phyloP scores from a whole-genome alignment of 2,113 vertebrate genomes.

The Todiramphus chloris region DNA sequence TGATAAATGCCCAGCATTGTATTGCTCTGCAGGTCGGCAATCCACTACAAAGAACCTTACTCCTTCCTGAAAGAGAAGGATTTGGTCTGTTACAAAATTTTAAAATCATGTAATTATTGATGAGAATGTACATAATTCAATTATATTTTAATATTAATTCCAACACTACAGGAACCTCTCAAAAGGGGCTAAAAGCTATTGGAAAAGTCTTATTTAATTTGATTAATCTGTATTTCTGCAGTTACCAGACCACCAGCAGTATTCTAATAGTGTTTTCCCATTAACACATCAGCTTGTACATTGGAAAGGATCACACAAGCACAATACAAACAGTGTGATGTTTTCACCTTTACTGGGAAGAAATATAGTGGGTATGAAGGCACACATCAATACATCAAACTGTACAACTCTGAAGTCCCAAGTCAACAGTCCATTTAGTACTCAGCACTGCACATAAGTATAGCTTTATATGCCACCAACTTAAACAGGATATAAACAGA shows the following conservation, averaged over 20 bases:
- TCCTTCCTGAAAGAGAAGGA: slow-evolving; percentile 83
- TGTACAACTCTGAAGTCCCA: neutral
- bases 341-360: neutral
- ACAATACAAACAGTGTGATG: neutral
- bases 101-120: neutral
- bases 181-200: neutral
- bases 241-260: neutral
- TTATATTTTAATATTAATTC: neutral
- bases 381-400: neutral
- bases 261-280: neutral
- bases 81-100: neutral
- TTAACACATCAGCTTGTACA: neutral
- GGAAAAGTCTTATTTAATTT: neutral
- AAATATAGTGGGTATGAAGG: neutral
- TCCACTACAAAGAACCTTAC: slow-evolving; percentile 99
- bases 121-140: neutral
- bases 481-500: neutral
- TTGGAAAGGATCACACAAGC: neutral
- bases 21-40: slow-evolving; percentile 97
- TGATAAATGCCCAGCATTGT: slow-evolving; percentile 96
- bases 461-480: neutral
- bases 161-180: neutral
- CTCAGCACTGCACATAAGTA: neutral
- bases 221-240: neutral
- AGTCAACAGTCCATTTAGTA: neutral